Conservation (phyloP, 2,797 vertebrate species). For the Alectoris magna region DNA sequence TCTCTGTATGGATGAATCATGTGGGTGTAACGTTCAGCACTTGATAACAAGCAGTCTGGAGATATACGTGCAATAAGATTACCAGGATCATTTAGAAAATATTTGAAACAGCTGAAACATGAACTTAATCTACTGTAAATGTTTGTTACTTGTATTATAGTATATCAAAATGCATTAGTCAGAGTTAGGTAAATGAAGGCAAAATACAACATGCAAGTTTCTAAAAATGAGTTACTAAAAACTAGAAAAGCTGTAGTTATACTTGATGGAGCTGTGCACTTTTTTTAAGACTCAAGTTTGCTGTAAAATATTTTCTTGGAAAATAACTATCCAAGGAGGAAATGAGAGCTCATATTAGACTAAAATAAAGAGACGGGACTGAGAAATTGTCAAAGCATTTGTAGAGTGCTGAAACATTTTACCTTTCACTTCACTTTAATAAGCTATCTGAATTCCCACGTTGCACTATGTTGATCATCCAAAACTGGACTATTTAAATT, state of each 20-base stretch:
- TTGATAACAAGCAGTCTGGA: constrained; percentile 49
- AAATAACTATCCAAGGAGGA: neutral
- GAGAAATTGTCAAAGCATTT: neutral
- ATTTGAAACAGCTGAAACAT: constrained; percentile 15
- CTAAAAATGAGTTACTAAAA: neutral
- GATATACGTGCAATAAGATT: constrained; percentile 25
- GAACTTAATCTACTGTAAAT: constrained; percentile 49
- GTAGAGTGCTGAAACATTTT: neutral
- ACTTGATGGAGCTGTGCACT: neutral
- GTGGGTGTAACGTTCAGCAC: constrained; percentile 27
- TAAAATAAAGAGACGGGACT: neutral
- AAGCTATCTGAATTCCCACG: neutral
- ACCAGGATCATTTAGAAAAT: constrained; percentile 42
- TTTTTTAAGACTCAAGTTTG: neutral
- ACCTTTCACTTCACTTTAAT: neutral
- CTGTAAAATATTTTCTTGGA: neutral
- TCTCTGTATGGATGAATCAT: constrained; percentile 54
- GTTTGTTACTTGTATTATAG: constrained; percentile 38
- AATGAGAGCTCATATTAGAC: neutral
- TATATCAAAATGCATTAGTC: constrained; percentile 22
- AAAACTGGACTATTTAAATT: neutral
- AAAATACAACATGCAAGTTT: neutral
- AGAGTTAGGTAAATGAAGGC: constrained; percentile 4
- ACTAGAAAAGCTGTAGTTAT: neutral
- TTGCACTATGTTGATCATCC: neutral